phyloP scores from a whole-genome alignment of 2,888 invertebrate species.

The Drosophila antonietae region DNA sequence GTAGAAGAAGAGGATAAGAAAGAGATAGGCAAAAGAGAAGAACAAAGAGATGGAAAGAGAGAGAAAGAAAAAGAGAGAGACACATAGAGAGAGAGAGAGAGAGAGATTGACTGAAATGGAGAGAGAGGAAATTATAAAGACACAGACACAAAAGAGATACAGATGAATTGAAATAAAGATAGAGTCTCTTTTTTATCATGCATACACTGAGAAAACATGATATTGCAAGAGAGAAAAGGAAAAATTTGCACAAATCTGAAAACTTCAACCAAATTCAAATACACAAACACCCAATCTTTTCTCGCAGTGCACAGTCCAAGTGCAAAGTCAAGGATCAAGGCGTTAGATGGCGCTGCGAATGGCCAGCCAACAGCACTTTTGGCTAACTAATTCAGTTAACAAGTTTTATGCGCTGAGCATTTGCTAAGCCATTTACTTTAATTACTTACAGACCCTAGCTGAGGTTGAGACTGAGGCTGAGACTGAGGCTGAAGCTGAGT shows the following conservation, averaged over 20 bases:
- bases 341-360: constrained; percentile 54
- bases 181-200: no score
- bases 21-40: background rate
- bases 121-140: background rate
- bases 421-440: constrained; percentile 67
- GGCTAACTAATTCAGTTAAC: constrained; percentile 17
- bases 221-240: no score
- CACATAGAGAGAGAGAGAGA: background rate
- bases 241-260: no score
- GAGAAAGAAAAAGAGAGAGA: background rate
- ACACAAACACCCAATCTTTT: background rate
- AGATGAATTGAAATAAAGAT: background rate
- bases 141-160: background rate
- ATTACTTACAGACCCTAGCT: constrained; percentile 48
- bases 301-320: constrained; percentile 8
- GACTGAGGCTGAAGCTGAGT: background rate
- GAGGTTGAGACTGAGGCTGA: background rate
- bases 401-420: constrained; percentile 30
- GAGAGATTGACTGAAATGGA: background rate
- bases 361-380: constrained; percentile 26
- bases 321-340: constrained; percentile 14
- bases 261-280: no score
- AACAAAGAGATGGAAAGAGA: background rate
- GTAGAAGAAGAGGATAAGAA: background rate
- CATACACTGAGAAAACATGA: no score